Conservation (phyloP, 1,140 invertebrate species). For the Amyelois transitella region DNA sequence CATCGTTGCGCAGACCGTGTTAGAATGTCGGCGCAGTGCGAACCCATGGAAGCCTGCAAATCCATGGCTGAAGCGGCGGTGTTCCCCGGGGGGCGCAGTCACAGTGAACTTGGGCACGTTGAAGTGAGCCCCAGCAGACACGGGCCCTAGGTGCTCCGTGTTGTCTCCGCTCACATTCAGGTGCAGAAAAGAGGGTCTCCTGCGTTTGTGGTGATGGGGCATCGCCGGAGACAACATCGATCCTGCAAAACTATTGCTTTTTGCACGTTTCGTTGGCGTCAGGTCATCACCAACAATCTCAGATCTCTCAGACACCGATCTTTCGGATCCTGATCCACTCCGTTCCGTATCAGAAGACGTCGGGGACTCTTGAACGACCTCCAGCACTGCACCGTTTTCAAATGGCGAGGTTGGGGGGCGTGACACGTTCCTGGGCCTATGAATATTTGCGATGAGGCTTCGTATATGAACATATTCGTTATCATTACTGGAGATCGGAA, state of each 20-base stretch:
- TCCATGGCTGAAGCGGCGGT: conserved; percentile 65
- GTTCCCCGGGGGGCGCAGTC: conserved; percentile 67
- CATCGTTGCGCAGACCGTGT: conserved; percentile 64
- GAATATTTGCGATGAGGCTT: conserved; percentile 67
- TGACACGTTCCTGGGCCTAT: conserved; percentile 66
- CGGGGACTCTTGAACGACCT: conserved; percentile 47
- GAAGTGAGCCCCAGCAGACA: conserved; percentile 57
- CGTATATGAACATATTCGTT: conserved; percentile 64
- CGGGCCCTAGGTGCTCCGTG: conserved; percentile 38
- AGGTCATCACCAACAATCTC: conserved; percentile 18
- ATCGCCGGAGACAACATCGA: conserved; percentile 42
- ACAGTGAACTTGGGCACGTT: conserved; percentile 69
- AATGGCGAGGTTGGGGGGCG: conserved; percentile 42
- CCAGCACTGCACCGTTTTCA: conserved; percentile 26
- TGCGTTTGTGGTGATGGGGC: conserved; percentile 37
- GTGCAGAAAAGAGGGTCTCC: conserved; percentile 63
- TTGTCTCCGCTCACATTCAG: conserved; percentile 40
- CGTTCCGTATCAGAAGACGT: conserved; percentile 48
- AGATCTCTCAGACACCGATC: conserved; percentile 18
- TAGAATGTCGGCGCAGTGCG: conserved; percentile 71
- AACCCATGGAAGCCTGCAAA: conserved; percentile 67
- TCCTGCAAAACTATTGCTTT: conserved; percentile 69
- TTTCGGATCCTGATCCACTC: conserved; percentile 35
- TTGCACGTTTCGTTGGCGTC: conserved; percentile 35
- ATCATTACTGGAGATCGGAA: conserved; percentile 32